A percentile compares a stretch with the other conserved stretches of the same genome.
Conservation (phyloP, 2,113 vertebrate genomes). For the Rynchops niger region DNA sequence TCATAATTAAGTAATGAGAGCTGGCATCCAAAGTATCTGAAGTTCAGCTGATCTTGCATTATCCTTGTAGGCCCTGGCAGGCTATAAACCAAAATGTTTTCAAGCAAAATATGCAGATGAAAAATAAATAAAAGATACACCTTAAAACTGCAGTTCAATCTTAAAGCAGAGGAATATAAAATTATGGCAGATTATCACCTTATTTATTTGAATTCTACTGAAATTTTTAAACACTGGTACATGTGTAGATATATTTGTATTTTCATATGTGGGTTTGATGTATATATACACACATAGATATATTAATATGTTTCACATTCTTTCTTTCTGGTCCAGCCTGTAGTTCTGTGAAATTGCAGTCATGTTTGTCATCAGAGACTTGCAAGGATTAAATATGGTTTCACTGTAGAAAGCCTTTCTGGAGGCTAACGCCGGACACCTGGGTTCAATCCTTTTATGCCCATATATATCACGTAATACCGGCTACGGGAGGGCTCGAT, state of each 20-base stretch:
- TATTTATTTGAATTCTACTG: background rate
- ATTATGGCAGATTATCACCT: background rate
- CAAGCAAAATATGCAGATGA: slow-evolving; percentile 34
- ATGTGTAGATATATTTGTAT: background rate
- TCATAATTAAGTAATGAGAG: slow-evolving; percentile 84
- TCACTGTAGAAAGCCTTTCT: background rate
- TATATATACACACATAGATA: no score
- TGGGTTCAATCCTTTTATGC: background rate
- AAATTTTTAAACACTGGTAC: background rate
- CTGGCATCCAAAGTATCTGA: slow-evolving; percentile 63
- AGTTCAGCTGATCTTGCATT: slow-evolving; percentile 79
- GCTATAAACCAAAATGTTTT: slow-evolving; percentile 63
- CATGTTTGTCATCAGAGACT: background rate
- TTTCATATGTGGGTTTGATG: background rate
- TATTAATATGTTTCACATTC: background rate
- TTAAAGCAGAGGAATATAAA: background rate
- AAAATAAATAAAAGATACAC: slow-evolving; percentile 2
- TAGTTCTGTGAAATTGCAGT: background rate
- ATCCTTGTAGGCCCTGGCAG: slow-evolving; percentile 57
- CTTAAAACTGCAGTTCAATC: background rate
- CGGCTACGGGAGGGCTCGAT: rapidly evolving
- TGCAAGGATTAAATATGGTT: background rate
- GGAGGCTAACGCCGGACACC: background rate
- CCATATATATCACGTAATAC: background rate
- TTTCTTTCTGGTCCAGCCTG: background rate